These are phyloP conservation scores for Sebastes paucispinis DNA, from an alignment of 2,797 vertebrate genomes.

Conservation along the genomic window DNA sequence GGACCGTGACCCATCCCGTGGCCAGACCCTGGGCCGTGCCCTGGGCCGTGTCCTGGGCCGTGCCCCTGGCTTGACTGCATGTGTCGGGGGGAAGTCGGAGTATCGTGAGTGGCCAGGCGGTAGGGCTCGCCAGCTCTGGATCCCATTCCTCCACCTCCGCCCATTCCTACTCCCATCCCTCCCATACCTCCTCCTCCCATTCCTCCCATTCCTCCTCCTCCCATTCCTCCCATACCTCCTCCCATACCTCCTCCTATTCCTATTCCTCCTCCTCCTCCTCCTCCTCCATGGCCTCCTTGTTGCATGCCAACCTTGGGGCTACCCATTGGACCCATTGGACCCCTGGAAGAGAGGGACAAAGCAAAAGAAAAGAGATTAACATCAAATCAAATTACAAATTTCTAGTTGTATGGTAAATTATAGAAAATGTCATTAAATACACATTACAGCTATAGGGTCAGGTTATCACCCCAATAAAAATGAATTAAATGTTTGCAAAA, in stretches of 20 bases:
- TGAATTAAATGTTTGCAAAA: too few relatives aligned
- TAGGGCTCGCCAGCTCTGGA: conserved; percentile 78
- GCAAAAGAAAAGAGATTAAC: not conserved
- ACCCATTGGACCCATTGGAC: conserved; percentile 56
- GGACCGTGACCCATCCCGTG: conserved; percentile 61
- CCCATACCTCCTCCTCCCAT: conserved; percentile 34
- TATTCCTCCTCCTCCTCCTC: not conserved
- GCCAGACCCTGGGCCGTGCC: conserved; percentile 25
- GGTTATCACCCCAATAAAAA: too few relatives aligned
- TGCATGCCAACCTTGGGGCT: conserved; percentile 75
- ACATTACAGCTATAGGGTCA: too few relatives aligned
- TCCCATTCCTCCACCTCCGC: conserved; percentile 67
- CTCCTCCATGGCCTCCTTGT: conserved; percentile 63
- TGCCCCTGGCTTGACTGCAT: conserved; percentile 63
- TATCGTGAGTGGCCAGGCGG: conserved; percentile 79
- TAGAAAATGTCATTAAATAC: not conserved
- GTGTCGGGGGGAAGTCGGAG: conserved; percentile 73
- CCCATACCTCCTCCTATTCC: not conserved
- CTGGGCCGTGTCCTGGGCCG: conserved; percentile 23
- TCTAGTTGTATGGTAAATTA: not conserved
- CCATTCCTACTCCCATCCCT: conserved; percentile 35
- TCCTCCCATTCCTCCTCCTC: conserved; percentile 37
- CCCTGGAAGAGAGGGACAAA: conserved; percentile 63
- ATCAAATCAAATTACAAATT: not conserved
- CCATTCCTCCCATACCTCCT: conserved; percentile 18